Conservation (phyloP, 2,113 vertebrate genomes). For the Gracilinanus agilis region DNA sequence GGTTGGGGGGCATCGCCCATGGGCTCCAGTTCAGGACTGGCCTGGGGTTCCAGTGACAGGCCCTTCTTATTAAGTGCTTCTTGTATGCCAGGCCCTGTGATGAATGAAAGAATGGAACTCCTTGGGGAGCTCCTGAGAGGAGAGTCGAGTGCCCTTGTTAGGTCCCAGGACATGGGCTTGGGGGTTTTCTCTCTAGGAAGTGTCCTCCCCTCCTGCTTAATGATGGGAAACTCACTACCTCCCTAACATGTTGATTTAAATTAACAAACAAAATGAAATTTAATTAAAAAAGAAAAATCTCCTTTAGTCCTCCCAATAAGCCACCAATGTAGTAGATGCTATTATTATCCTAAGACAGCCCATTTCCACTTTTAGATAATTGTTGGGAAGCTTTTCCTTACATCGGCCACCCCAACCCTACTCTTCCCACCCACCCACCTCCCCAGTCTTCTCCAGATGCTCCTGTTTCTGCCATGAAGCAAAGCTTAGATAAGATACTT, state of each 20-base stretch:
- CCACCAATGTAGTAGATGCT: not conserved
- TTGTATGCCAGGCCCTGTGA: too few relatives aligned
- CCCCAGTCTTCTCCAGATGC: not conserved
- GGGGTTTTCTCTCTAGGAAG: not conserved
- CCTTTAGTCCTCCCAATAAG: not conserved
- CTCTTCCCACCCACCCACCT: not conserved
- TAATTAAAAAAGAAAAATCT: too few relatives aligned
- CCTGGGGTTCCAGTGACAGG: not conserved
- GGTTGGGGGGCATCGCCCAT: too few relatives aligned
- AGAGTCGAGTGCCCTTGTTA: not conserved
- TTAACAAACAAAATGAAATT: too few relatives aligned
- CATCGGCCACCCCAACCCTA: not conserved
- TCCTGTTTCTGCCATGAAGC: not conserved
- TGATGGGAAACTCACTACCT: not conserved
- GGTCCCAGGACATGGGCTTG: not conserved
- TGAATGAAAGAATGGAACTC: not conserved
- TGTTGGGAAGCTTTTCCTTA: not conserved
- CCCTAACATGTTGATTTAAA: not conserved
- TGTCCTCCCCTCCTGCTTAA: not conserved
- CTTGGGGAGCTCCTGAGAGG: too few relatives aligned
- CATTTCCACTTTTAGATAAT: not conserved
- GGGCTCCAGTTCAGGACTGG: too few relatives aligned
- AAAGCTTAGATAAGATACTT: not conserved
- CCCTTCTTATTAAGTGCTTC: too few relatives aligned
- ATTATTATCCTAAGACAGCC: not conserved